Evolutionary conservation across 1,140 invertebrate genomes (phyloP), one percentile per base, ranked within the genome.

Genomic region (Lutraria rhynchaena): DNA sequence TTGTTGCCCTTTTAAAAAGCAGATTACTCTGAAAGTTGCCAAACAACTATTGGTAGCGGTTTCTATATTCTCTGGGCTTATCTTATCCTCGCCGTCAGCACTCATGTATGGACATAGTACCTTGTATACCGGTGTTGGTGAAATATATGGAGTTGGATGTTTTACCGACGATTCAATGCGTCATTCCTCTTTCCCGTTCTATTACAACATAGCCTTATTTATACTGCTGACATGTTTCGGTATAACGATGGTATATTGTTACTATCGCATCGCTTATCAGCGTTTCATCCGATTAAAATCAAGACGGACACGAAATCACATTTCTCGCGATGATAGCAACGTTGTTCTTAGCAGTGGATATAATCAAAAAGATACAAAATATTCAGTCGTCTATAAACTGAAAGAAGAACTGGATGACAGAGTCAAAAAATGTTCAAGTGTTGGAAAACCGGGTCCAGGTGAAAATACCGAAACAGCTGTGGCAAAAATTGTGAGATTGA

Each of bases 1-100:
- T 1, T 85, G 84, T 29, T 51, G 69, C n/a, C 81, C 84, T 19
- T 57, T 80, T 19, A 44, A 81, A 17, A 37, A 33, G 0, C 81
- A 85, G 51, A 77, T 85, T 17, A 60, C 81, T 11, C 13, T 60
- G 3, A 57, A 53, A 51, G 15, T 77, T 27, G 58, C 81, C 7
- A 75, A 67, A 61, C 73, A 60, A 3, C 51, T 85, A 5, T 58
- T 61, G 4, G 15, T 70, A 0, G 5, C 24, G 15, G 44, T 75
- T 0, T 46, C 27, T 0, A 29, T 65, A 0, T 37, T 77, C 0
- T 33, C 65, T 1, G 1, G 37, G 2, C 22, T 60, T 37, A 11
- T 71, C 3, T 77, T 81, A 19, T 74, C 65, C 22, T 67, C 76
- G 4, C 53, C 71, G 11, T 29, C 77, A 3, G n/a, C 73, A 13